Evolutionary conservation across 2,888 invertebrate species (phyloP), one percentile per base, ranked within the genome.

Genomic region (Tromatobia lineatoria): DNA sequence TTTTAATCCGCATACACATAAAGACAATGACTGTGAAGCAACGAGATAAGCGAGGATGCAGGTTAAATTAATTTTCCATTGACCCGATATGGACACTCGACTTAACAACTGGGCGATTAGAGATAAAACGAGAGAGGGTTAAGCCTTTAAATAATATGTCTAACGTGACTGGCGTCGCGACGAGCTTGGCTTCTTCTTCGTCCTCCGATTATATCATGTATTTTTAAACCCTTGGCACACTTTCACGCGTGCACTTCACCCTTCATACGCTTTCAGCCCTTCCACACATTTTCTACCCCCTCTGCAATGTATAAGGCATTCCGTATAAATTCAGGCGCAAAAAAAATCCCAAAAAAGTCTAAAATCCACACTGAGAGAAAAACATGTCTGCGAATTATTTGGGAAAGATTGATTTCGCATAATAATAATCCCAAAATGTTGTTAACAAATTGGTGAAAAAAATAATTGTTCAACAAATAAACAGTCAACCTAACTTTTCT

Each of bases 51-150:
- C 80, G 83, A 88, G 88, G 86, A 86, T 85, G 85, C 85, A 81
- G 88, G 88, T 85, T 88, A 88, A 90, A 91, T 89, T 89, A 89
- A 90, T 90, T 88, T 86, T 89, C 89, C 88, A 88, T 85, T 91
- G 91, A 91, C 90, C 90, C 89, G 88, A 87, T 89, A 88, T 87
- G 75, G 87, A 90, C 89, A 92, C 90, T 88, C 88, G 87, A 90
- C 88, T 92, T 90, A 91, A 89, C 90, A 92, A 90, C 89, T 89
- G 88, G 90, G 90, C 88, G 90, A 91, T 89, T 87, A 87, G 87
- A 57, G 71, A 75, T 82, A 57, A 85, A 79, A 75, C 70, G 73
- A 47, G 74, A 47, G 78, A 52, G 61, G 42, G n/a, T 54, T 20
- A 13, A 57, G 29, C 47, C 76, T 38, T 29, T 54, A 77, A 77